phyloP scores from a whole-genome alignment of 1,140 invertebrate genomes.

The Pteromalus puparum region DNA sequence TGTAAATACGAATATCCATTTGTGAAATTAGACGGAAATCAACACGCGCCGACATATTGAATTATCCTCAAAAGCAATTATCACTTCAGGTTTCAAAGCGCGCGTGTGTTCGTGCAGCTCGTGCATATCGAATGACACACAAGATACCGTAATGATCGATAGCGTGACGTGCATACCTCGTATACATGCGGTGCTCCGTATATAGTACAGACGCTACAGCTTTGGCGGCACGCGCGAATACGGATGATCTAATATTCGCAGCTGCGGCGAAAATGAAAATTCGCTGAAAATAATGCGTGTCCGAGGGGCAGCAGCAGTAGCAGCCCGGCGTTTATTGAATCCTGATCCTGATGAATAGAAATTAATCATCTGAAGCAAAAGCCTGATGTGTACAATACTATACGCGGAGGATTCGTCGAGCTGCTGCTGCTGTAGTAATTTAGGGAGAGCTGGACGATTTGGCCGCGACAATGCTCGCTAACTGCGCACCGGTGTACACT shows the following conservation, averaged over 20 bases:
- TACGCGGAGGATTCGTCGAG: too few relatives aligned
- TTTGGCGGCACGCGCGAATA: too few relatives aligned
- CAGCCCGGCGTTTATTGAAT: background rate
- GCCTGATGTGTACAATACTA: too few relatives aligned
- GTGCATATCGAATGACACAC: background rate
- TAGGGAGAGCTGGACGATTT: too few relatives aligned
- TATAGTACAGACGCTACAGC: background rate
- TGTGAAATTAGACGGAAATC: background rate
- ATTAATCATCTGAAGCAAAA: background rate
- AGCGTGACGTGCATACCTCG: background rate
- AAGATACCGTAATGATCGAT: constrained; percentile 1
- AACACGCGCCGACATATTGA: background rate
- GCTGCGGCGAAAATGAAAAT: background rate
- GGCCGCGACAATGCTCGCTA: background rate
- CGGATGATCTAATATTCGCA: background rate
- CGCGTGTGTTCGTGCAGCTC: background rate
- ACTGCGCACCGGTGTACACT: background rate
- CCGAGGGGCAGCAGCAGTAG: too few relatives aligned
- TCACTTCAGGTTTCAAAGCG: background rate
- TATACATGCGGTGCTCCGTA: background rate
- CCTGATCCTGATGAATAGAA: background rate
- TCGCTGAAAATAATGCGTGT: too few relatives aligned
- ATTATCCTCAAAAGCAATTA: background rate
- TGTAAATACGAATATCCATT: background rate
- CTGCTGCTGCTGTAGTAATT: too few relatives aligned